Evolutionary conservation across 2,888 invertebrate species (phyloP), one percentile per base, ranked within the genome.

Genomic region (Ditylenchus weischeri): DNA sequence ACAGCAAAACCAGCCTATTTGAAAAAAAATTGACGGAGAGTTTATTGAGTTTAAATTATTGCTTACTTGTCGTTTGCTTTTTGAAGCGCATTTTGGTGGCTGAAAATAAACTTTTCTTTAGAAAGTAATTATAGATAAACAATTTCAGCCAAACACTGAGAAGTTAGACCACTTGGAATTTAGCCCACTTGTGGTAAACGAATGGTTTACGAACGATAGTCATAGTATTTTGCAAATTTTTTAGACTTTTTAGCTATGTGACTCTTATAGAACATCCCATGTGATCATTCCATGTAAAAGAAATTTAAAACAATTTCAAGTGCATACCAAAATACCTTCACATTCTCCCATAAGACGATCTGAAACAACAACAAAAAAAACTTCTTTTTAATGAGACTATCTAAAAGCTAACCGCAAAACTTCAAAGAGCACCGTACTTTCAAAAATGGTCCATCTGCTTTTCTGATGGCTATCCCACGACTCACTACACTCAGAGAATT

Each of bases 261-360:
- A n/a, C n/a, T n/a, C n/a, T n/a, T n/a, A n/a, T n/a, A n/a, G n/a
- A n/a, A n/a, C n/a, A n/a, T n/a, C n/a, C n/a, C n/a, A n/a, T n/a
- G n/a, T n/a, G n/a, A n/a, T n/a, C n/a, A n/a, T n/a, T n/a, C n/a
- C n/a, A n/a, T n/a, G n/a, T n/a, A n/a, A n/a, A n/a, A n/a, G n/a
- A n/a, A n/a, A n/a, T n/a, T n/a, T n/a, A n/a, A n/a, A n/a, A n/a
- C n/a, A n/a, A n/a, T 2, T 43, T 43, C 8, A 19, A 68, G 29
- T n/a, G 29, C 61, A 60, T 38, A 74, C 74, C 65, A 74, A 60
- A 36, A 75, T 63, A n/a, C 67, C 63, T 36, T 74, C 73, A 66
- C 76, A 76, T 62, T 76, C 74, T 11, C 71, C 68, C 66, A 74
- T 76, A 8, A 68, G 47, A 4, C 66, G 50, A 49, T 76, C 75